phyloP scores from a whole-genome alignment of 2,888 invertebrate genomes.

The Poecilobothrus nobilitatus region DNA sequence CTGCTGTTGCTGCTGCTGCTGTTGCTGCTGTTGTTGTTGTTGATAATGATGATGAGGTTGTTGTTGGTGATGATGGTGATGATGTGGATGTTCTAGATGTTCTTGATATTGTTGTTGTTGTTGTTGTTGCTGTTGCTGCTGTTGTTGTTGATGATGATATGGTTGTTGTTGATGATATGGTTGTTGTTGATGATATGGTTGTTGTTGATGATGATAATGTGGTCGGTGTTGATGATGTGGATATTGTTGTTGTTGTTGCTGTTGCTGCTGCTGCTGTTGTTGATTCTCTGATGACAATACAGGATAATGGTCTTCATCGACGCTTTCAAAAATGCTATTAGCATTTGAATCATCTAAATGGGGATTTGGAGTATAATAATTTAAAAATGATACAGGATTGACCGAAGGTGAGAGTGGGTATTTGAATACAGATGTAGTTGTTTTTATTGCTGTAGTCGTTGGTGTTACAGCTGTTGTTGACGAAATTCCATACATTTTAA shows the following conservation, averaged over 20 bases:
- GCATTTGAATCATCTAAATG: slow-evolving; percentile 38
- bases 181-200: slow-evolving; percentile 17
- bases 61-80: slow-evolving; percentile 17
- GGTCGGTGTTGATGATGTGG: too few relatives aligned
- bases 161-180: slow-evolving; percentile 23
- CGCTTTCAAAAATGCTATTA: slow-evolving; percentile 33
- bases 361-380: slow-evolving; percentile 37
- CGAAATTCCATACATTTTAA: slow-evolving; percentile 29
- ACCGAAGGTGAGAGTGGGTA: slow-evolving; percentile 29
- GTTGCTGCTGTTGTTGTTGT: slow-evolving; percentile 18
- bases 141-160: slow-evolving; percentile 23
- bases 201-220: too few relatives aligned
- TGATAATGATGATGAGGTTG: slow-evolving; percentile 24
- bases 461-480: slow-evolving; percentile 26
- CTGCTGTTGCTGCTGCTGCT: slow-evolving; percentile 15
- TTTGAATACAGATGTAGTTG: slow-evolving; percentile 29
- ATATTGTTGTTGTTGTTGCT: background rate
- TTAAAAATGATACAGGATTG: slow-evolving; percentile 26
- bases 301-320: slow-evolving; percentile 30
- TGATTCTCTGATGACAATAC: slow-evolving; percentile 20
- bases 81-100: slow-evolving; percentile 23
- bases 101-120: slow-evolving; percentile 20
- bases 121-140: slow-evolving; percentile 22
- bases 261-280: slow-evolving; percentile 13
- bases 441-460: slow-evolving; percentile 26